These are phyloP conservation scores for Cirrhinus mrigala DNA, from an alignment of 2,797 vertebrate species.

Conservation along the genomic window DNA sequence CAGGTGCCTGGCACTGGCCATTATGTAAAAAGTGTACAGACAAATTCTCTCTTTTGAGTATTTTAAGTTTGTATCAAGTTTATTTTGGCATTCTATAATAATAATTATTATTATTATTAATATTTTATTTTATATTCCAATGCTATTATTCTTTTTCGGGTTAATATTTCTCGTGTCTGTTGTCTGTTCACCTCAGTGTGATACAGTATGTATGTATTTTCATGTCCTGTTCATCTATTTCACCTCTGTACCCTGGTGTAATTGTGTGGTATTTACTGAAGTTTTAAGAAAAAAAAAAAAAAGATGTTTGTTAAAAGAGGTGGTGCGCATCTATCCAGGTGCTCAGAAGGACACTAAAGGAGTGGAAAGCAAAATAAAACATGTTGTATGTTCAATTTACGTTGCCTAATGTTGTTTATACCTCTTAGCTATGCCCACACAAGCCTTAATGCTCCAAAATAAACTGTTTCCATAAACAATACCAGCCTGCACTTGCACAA, in stretches of 20 bases:
- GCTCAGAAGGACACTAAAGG: constrained; percentile 42
- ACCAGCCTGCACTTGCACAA: background rate
- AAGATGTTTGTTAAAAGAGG: constrained; percentile 46
- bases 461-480: constrained; percentile 5
- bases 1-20: constrained; percentile 82
- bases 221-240: constrained; percentile 61
- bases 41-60: constrained; percentile 69
- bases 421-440: background rate
- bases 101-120: constrained; percentile 70
- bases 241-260: constrained; percentile 76
- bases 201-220: constrained; percentile 77
- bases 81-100: constrained; percentile 80
- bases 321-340: background rate
- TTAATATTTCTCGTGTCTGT: constrained; percentile 70
- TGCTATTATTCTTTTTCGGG: constrained; percentile 69
- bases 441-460: background rate
- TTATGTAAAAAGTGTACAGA: constrained; percentile 85
- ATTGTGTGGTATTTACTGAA: constrained; percentile 77
- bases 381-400: constrained; percentile 53
- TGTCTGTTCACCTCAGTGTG: constrained; percentile 74
- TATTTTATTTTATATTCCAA: constrained; percentile 76
- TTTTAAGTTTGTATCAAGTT: constrained; percentile 68
- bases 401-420: background rate
- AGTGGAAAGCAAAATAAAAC: constrained; percentile 56
- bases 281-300: constrained; percentile 66